phyloP scores from a whole-genome alignment of 2,888 invertebrate genomes.

The Clepsis dumicolana region DNA sequence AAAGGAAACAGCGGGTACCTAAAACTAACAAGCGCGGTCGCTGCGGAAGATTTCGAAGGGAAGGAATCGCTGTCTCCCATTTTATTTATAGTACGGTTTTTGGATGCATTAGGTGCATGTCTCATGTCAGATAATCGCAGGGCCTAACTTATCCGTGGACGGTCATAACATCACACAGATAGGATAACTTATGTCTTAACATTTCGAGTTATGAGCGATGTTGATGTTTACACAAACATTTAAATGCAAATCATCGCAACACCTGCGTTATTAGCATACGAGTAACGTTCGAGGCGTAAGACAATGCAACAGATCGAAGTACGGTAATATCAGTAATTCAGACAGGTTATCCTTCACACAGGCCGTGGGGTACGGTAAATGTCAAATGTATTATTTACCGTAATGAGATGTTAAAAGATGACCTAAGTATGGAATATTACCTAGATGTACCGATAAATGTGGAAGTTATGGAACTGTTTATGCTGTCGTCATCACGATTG shows the following conservation, averaged over 20 bases:
- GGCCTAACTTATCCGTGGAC: not conserved
- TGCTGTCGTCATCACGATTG: not conserved
- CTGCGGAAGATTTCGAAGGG: too few relatives aligned
- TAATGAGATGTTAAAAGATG: constrained; percentile 11
- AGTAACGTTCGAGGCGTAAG: constrained; percentile 26
- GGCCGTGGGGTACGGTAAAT: constrained; percentile 44
- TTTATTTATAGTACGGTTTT: too few relatives aligned
- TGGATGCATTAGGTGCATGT: not conserved
- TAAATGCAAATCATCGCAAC: constrained; percentile 51
- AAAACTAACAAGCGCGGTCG: too few relatives aligned
- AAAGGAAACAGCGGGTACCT: too few relatives aligned
- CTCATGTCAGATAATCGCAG: not conserved
- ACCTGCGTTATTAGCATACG: constrained; percentile 52
- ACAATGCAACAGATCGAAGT: constrained; percentile 42
- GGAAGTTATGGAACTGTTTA: not conserved
- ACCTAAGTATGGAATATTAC: not conserved
- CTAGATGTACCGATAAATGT: not conserved
- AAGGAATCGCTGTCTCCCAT: too few relatives aligned
- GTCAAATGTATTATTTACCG: constrained; percentile 38
- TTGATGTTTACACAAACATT: constrained; percentile 39
- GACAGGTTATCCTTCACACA: constrained; percentile 45
- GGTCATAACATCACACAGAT: not conserved
- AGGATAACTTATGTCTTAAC: not conserved
- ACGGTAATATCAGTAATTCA: constrained; percentile 43
- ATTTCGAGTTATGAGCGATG: constrained; percentile 5